These are phyloP conservation scores for Scomber colias DNA, from an alignment of 2,113 vertebrate genomes.

Conservation along the genomic window DNA sequence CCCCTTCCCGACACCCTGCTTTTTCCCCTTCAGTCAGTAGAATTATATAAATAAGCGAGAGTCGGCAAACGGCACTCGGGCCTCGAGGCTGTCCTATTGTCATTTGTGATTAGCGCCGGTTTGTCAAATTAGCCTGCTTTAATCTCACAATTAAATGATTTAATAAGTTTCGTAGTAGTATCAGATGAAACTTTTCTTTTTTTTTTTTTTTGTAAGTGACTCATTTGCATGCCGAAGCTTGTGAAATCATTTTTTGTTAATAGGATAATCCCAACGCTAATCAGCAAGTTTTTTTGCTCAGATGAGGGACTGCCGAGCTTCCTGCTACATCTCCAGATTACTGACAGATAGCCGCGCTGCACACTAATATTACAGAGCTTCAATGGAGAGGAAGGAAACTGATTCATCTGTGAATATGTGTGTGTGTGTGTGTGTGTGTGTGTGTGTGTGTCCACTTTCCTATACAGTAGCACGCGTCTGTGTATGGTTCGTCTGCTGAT, in stretches of 20 bases:
- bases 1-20: constrained; percentile 16
- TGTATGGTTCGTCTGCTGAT: constrained; percentile 25
- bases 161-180: constrained; percentile 66
- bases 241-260: constrained; percentile 69
- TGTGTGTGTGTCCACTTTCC: constrained; percentile 4
- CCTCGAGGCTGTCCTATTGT: constrained; percentile 67
- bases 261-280: constrained; percentile 66
- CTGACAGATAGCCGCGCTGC: constrained; percentile 43
- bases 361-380: constrained; percentile 24
- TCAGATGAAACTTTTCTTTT: constrained; percentile 69
- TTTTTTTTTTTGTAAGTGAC: constrained; percentile 53
- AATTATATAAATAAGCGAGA: constrained; percentile 46
- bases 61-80: constrained; percentile 5
- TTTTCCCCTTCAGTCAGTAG: constrained; percentile 29
- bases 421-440: constrained; percentile 16
- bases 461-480: not conserved
- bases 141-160: constrained; percentile 75
- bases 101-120: constrained; percentile 74
- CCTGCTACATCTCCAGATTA: constrained; percentile 61
- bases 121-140: constrained; percentile 75
- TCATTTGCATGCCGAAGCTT: constrained; percentile 72
- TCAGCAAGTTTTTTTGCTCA: constrained; percentile 69
- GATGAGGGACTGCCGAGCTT: constrained; percentile 53
- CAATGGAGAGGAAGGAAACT: constrained; percentile 17
- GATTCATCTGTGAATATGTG: constrained; percentile 10